Conservation (phyloP, 2,797 vertebrate species). For the Mastacembelus armatus region DNA sequence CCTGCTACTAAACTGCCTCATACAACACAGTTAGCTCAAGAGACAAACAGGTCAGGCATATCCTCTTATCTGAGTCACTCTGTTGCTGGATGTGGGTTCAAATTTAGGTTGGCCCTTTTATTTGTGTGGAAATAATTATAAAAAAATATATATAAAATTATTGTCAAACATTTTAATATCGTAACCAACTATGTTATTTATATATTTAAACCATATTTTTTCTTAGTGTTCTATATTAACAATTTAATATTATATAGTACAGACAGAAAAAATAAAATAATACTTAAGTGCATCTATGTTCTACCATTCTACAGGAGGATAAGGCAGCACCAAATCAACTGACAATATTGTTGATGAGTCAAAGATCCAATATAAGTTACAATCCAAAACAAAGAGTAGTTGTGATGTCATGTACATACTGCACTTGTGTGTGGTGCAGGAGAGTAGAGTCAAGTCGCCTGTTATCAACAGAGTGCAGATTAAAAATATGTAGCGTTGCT, state of each 20-base stretch:
- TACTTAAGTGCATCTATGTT: too few species aligned
- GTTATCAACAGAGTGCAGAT: not conserved
- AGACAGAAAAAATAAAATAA: too few species aligned
- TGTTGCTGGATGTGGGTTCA: constrained; percentile 12
- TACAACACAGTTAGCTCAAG: constrained; percentile 22
- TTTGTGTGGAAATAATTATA: not conserved
- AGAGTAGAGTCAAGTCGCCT: not conserved
- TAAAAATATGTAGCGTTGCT: too few species aligned
- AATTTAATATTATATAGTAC: too few species aligned
- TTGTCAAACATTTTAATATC: too few species aligned
- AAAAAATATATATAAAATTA: too few species aligned
- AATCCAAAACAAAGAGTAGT: not conserved
- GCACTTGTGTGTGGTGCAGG: not conserved
- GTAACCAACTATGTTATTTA: too few species aligned
- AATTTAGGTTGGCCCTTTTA: constrained; percentile 2
- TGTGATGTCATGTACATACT: not conserved
- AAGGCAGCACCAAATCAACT: too few species aligned
- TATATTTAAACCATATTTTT: too few species aligned
- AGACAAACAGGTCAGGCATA: constrained; percentile 35
- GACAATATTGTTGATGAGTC: too few species aligned
- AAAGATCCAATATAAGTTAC: constrained; percentile 9
- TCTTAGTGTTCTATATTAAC: too few species aligned
- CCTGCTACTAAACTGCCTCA: constrained; percentile 53
- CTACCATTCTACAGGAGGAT: too few species aligned
- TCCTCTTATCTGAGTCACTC: constrained; percentile 6